Percentiles rank a stretch among this genome's conserved stretches.
Conservation (phyloP, 2,797 vertebrate species). For the Spea hammondii region DNA sequence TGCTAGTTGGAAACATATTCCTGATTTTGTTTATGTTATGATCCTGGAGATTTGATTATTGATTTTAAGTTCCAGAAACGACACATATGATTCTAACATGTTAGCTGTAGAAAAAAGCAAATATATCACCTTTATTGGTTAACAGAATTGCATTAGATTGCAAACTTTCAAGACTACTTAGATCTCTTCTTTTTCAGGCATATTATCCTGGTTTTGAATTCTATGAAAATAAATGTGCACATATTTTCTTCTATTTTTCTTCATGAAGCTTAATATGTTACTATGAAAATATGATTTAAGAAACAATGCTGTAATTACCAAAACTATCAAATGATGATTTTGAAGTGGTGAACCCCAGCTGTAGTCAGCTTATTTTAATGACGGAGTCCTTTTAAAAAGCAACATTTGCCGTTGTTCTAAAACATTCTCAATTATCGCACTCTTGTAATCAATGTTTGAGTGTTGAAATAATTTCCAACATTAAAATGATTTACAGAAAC, state of each 20-base stretch:
- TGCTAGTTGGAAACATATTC: too few species aligned
- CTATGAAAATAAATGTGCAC: background rate
- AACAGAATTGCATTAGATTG: too few species aligned
- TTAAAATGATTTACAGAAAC: slow-evolving; percentile 8
- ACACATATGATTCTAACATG: too few species aligned
- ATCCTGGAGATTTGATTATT: too few species aligned
- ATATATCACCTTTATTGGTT: too few species aligned
- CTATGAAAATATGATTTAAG: slow-evolving; percentile 13
- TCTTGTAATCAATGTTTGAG: slow-evolving; percentile 10
- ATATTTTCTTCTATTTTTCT: background rate
- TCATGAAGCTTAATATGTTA: slow-evolving; percentile 2
- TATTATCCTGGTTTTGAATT: too few species aligned
- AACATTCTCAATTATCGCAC: background rate
- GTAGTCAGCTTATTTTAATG: slow-evolving; percentile 2
- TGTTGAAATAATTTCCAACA: slow-evolving; percentile 11
- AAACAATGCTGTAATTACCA: slow-evolving; percentile 6
- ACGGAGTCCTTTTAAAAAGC: background rate
- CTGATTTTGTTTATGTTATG: too few species aligned
- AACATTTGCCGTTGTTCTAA: slow-evolving; percentile 1
- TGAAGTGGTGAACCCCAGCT: slow-evolving; percentile 1
- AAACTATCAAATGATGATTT: background rate
- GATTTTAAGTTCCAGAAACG: too few species aligned
- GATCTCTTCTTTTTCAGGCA: too few species aligned
- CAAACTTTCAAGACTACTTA: too few species aligned
- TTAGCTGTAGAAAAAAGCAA: too few species aligned